Percentiles rank a stretch among this genome's conserved stretches.
These are phyloP conservation scores for Pterocles orientalis DNA, from an alignment of 2,113 vertebrate species.

Conservation along the genomic window DNA sequence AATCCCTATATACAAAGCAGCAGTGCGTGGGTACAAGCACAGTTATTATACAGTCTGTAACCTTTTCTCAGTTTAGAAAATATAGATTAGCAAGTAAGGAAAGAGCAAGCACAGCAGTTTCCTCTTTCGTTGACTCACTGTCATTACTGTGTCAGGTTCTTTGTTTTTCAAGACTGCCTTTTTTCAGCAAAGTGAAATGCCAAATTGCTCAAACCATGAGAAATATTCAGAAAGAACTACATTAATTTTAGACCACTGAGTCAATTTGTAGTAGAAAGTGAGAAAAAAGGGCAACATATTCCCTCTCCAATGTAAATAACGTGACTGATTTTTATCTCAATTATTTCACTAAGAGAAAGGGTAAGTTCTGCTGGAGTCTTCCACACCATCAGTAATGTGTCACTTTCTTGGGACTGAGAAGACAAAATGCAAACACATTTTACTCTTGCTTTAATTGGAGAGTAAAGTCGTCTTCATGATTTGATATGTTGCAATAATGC, in stretches of 20 bases:
- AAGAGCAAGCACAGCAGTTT: constrained; percentile 29
- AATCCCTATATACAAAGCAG: neutral
- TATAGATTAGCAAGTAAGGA: neutral
- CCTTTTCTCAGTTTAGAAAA: neutral
- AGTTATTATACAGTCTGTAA: neutral
- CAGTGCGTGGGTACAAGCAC: neutral
- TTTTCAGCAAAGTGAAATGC: constrained; percentile 5
- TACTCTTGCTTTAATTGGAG: neutral
- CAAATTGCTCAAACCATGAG: neutral
- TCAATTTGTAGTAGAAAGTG: neutral
- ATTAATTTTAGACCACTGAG: neutral
- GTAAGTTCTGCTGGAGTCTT: neutral
- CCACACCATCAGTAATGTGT: neutral
- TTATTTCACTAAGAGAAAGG: neutral
- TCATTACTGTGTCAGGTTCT: neutral
- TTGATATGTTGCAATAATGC: neutral
- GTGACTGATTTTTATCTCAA: neutral
- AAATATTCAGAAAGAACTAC: neutral
- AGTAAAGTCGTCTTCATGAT: neutral
- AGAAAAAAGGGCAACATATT: neutral
- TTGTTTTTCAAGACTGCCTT: neutral
- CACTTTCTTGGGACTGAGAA: neutral
- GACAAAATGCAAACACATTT: neutral
- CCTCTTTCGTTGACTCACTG: neutral
- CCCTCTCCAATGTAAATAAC: neutral